phyloP scores from a whole-genome alignment of 2,797 vertebrate species.

The Catostomus latipinnis region DNA sequence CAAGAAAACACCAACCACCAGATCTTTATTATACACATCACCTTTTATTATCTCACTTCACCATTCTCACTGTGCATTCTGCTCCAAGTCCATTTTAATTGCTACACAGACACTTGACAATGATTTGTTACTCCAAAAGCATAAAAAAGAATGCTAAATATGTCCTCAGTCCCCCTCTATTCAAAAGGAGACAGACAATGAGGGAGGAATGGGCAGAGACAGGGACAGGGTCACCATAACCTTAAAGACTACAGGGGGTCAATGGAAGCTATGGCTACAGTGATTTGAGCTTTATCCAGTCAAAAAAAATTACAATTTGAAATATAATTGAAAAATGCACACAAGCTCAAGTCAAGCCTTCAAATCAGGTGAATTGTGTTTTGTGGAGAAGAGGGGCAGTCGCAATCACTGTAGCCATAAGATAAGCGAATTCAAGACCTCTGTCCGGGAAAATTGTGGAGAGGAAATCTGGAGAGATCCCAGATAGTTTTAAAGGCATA shows the following conservation, averaged over 20 bases:
- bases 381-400: conserved; percentile 1
- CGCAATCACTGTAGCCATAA: conserved; percentile 67
- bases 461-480: neutral
- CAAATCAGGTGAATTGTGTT: neutral
- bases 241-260: conserved; percentile 31
- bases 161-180: conserved; percentile 43
- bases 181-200: conserved; percentile 52
- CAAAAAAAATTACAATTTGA: too few relatives aligned
- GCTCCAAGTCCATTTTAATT: conserved; percentile 74
- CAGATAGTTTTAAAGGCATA: too few relatives aligned
- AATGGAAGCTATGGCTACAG: conserved; percentile 52
- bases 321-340: neutral
- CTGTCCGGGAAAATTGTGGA: conserved; percentile 57
- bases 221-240: conserved; percentile 49
- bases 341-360: neutral
- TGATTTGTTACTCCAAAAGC: conserved; percentile 64
- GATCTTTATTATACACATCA: conserved; percentile 81
- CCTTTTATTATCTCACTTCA: conserved; percentile 76
- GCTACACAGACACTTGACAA: conserved; percentile 84
- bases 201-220: conserved; percentile 36
- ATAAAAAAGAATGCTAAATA: conserved; percentile 53
- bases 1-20: conserved; percentile 81
- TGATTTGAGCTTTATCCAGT: conserved; percentile 57
- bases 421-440: conserved; percentile 38
- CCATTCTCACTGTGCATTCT: conserved; percentile 68